phyloP scores from a whole-genome alignment of 2,113 vertebrate genomes.

The Chaenogobius annularis region DNA sequence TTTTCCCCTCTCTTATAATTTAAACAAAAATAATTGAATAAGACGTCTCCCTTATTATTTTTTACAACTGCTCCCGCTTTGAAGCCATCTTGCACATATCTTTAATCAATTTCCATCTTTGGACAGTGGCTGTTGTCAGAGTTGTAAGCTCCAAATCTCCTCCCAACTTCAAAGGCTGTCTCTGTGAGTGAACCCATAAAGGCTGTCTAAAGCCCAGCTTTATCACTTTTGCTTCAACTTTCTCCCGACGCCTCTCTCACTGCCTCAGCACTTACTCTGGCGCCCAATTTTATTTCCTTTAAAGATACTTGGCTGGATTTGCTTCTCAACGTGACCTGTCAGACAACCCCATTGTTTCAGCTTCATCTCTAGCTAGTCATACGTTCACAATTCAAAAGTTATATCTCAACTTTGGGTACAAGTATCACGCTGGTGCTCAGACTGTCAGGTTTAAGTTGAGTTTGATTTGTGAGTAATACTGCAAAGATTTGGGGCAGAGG shows the following conservation, averaged over 20 bases:
- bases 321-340: constrained; percentile 28
- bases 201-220: constrained; percentile 62
- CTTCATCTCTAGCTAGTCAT: constrained; percentile 4
- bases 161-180: constrained; percentile 64
- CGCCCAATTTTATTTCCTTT: constrained; percentile 6
- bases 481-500: constrained; percentile 46
- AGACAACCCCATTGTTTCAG: constrained; percentile 6
- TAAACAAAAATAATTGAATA: background rate
- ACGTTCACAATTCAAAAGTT: constrained; percentile 5
- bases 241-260: constrained; percentile 26
- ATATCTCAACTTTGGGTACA: constrained; percentile 10
- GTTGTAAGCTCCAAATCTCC: constrained; percentile 59
- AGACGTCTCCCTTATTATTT: background rate
- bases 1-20: background rate
- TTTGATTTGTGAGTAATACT: constrained; percentile 27
- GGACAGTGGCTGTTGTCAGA: constrained; percentile 51
- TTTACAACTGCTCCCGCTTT: constrained; percentile 24
- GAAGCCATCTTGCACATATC: constrained; percentile 47
- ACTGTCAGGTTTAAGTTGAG: constrained; percentile 55
- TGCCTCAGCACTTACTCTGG: constrained; percentile 20
- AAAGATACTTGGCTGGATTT: constrained; percentile 29
- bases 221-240: constrained; percentile 51
- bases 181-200: constrained; percentile 62
- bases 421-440: constrained; percentile 49
- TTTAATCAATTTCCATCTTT: constrained; percentile 54